These are phyloP conservation scores for Crotophaga sulcirostris DNA, from an alignment of 2,113 vertebrate genomes.

Conservation along the genomic window DNA sequence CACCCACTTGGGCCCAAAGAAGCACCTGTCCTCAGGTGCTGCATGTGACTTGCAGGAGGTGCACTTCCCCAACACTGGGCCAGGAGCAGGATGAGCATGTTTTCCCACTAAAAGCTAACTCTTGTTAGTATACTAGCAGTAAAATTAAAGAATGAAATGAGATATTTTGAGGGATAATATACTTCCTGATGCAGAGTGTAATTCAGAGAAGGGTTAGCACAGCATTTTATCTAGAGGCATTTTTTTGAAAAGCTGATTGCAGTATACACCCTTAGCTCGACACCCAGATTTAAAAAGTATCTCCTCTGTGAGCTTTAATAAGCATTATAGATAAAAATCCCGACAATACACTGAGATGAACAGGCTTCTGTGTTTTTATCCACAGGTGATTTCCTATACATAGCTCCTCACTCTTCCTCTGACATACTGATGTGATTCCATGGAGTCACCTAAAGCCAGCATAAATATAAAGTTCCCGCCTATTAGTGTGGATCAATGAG, in stretches of 20 bases:
- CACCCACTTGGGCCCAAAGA: background rate
- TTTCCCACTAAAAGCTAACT: background rate
- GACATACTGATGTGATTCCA: background rate
- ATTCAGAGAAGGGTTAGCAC: background rate
- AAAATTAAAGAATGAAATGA: background rate
- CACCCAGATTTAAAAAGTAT: background rate
- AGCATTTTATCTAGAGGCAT: background rate
- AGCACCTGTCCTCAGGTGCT: background rate
- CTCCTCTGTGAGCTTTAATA: background rate
- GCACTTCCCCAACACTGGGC: background rate
- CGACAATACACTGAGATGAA: background rate
- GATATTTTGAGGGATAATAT: background rate
- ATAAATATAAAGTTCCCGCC: background rate
- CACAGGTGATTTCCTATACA: background rate
- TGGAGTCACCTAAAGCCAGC: background rate
- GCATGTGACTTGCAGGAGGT: background rate
- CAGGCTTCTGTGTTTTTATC: background rate
- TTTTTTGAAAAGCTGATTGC: slow-evolving; percentile 23
- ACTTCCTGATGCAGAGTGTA: background rate
- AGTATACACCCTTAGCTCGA: background rate
- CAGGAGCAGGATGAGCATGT: background rate
- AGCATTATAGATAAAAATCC: slow-evolving; percentile 10
- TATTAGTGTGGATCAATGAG: background rate
- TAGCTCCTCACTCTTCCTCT: background rate
- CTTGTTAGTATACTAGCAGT: background rate